Evolutionary conservation across 2,113 vertebrate species (phyloP), one percentile per base, ranked within the genome.

Genomic region (Thinocorus orbignyianus): DNA sequence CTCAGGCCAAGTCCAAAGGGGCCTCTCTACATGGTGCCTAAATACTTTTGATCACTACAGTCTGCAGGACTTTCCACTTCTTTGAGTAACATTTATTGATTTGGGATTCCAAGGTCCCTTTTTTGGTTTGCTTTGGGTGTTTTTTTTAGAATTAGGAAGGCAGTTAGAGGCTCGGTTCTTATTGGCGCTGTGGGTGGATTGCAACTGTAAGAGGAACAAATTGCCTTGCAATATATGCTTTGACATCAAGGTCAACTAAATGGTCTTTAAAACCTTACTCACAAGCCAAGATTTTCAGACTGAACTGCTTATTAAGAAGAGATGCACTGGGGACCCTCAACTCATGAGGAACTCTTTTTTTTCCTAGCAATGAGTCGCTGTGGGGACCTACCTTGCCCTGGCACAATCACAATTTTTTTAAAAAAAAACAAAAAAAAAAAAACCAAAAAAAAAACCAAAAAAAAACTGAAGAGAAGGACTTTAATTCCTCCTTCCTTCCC

Each of bases 11-110:
- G 51, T 70, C 71, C 51, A 80, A 70, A 83, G 24, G n/a, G 44
- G 7, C 13, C 8, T 73, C 76, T 95, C 74, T 69, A 11, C 46
- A 57, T 69, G 31, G 37, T 73, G 23, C 13, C 28, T 70, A 80
- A 91, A 84, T 51, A 90, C 5, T 39, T 93, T 66, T 90, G 41
- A 90, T 90, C 90, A 72, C 82, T 82, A 41, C 22, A 88, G 8
- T 85, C 31, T 73, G 17, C 15, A 86, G 52, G 30, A 90, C 58
- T 77, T 77, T 14, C n/a, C 13, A 83, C 4, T 4, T 72, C 11
- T 33, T 80, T 65, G 18, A 52, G 18, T 48, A 88, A 69, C 8
- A 52, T 65, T 52, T 68, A 77, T 48, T 72, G 74, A 86, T 82
- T 80, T 76, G 33, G 16, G 62, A 94, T 86, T 57, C 23, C 18